These are phyloP conservation scores for Corapipo altera DNA, from an alignment of 2,113 vertebrate genomes.

Conservation along the genomic window DNA sequence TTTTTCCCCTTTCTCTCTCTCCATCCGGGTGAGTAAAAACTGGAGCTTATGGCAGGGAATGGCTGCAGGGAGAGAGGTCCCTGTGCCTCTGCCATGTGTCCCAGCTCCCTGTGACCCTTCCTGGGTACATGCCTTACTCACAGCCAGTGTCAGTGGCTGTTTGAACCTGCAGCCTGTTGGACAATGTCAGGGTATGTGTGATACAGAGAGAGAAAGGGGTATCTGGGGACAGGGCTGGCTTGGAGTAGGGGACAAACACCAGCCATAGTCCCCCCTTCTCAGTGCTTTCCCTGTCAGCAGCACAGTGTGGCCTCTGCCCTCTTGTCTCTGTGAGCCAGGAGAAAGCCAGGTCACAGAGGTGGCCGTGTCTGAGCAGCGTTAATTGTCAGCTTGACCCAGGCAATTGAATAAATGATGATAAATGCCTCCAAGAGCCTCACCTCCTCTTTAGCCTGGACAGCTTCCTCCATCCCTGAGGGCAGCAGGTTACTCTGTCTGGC, in stretches of 20 bases:
- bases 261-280: no score
- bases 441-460: background rate
- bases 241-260: background rate
- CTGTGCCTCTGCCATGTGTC: background rate
- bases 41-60: background rate
- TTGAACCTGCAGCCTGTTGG: background rate
- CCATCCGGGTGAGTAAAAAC: background rate
- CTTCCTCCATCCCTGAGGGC: background rate
- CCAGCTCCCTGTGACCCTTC: background rate
- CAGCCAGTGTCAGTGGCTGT: background rate
- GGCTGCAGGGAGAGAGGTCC: background rate
- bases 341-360: background rate
- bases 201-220: background rate
- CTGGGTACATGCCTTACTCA: background rate
- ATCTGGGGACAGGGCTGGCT: accelerated
- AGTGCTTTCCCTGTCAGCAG: background rate
- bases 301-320: background rate
- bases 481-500: background rate
- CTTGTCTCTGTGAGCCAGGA: background rate
- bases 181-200: background rate
- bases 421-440: background rate
- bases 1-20: background rate
- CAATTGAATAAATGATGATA: conserved; percentile 26
- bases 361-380: background rate
- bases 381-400: background rate